Evolutionary conservation across 1,140 invertebrate species (phyloP).

Genomic region (Oncopeltus fasciatus): DNA sequence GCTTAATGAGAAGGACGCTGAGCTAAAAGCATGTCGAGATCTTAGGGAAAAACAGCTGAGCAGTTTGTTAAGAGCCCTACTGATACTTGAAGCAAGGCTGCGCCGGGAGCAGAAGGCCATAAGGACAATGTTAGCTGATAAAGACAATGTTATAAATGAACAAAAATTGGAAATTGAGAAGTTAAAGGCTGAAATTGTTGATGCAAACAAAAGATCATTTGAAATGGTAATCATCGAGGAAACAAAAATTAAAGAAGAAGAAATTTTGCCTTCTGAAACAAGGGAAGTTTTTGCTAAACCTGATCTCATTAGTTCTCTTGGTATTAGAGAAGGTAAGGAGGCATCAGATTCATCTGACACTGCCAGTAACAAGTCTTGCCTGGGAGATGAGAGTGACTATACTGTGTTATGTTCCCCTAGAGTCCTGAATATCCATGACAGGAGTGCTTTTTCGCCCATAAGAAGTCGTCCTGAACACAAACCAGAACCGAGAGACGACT

Average conservation of each 20-base stretch:
- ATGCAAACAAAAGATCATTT: background rate
- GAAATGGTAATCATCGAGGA: background rate
- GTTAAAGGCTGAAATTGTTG: constrained; percentile 31
- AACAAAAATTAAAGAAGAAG: constrained; percentile 30
- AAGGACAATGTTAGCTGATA: constrained; percentile 46
- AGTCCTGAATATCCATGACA: constrained; percentile 16
- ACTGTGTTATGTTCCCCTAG: constrained; percentile 6
- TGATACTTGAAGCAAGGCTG: constrained; percentile 52
- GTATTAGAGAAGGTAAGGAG: constrained; percentile 16
- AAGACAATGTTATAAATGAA: constrained; percentile 50
- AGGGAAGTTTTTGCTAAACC: constrained; percentile 31
- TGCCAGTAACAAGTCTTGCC: constrained; percentile 15
- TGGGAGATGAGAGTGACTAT: constrained; percentile 12
- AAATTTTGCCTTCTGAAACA: constrained; percentile 36
- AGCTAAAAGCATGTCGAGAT: constrained; percentile 40
- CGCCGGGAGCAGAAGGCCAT: constrained; percentile 60
- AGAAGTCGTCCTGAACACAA: constrained; percentile 12
- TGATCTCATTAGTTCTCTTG: constrained; percentile 25
- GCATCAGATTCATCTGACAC: constrained; percentile 18
- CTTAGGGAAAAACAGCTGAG: constrained; percentile 50
- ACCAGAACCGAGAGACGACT: constrained; percentile 16
- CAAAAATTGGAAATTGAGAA: constrained; percentile 53
- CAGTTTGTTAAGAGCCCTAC: constrained; percentile 47
- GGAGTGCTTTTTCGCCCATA: constrained; percentile 19
- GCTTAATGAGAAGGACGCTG: constrained; percentile 42